phyloP scores from a whole-genome alignment of 2,888 invertebrate species.

The Apotomis betuletana region DNA sequence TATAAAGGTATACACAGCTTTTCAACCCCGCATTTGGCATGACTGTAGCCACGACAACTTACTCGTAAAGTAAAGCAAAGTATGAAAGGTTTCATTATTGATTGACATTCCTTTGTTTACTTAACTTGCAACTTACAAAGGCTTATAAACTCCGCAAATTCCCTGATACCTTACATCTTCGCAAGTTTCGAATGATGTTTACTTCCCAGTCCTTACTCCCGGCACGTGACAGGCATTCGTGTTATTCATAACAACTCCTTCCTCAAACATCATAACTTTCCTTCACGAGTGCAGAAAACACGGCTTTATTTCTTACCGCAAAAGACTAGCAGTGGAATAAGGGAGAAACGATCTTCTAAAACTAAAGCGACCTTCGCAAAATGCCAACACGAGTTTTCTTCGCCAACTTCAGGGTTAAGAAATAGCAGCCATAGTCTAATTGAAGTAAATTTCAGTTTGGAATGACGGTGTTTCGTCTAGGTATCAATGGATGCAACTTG shows the following conservation, averaged over 20 bases:
- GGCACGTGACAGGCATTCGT: constrained; percentile 27
- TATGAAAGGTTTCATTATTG: constrained; percentile 10
- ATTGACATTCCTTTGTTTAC: constrained; percentile 15
- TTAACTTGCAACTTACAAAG: background rate
- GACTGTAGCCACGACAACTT: background rate
- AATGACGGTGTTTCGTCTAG: background rate
- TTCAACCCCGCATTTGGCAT: background rate
- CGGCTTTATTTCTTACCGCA: background rate
- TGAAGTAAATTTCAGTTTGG: background rate
- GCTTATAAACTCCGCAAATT: constrained; percentile 7
- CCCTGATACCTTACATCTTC: constrained; percentile 15
- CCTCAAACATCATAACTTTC: constrained; percentile 1
- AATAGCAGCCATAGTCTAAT: background rate
- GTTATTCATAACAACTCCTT: constrained; percentile 30
- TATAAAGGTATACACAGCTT: background rate
- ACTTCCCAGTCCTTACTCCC: constrained; percentile 1
- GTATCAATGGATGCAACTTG: constrained; percentile 29
- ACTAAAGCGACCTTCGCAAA: constrained; percentile 16
- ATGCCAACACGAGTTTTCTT: constrained; percentile 24
- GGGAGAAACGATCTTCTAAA: background rate
- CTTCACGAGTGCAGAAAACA: background rate
- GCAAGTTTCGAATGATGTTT: constrained; percentile 31
- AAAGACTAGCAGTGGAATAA: background rate
- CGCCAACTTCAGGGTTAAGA: constrained; percentile 1
- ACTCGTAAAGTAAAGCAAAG: background rate